Percentiles rank a stretch among this genome's conserved stretches.
Conservation (phyloP, 2,113 vertebrate genomes). For the Ciconia maguari region DNA sequence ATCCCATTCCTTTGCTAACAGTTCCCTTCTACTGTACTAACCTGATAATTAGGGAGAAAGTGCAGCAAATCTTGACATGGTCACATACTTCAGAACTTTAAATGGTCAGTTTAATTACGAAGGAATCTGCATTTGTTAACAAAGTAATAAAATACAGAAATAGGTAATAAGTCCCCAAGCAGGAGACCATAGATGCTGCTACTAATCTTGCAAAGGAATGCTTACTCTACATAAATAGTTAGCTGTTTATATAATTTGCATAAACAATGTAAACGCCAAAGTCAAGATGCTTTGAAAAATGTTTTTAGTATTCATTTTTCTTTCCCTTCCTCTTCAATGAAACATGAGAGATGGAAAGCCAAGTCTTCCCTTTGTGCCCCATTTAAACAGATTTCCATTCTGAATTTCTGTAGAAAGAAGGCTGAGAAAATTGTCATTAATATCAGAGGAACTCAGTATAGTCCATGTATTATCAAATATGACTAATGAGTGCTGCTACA, state of each 20-base stretch:
- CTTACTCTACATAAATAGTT: neutral
- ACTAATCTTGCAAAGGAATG: neutral
- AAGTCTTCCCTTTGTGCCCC: neutral
- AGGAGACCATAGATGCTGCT: neutral
- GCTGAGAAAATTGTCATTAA: neutral
- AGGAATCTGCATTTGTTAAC: neutral
- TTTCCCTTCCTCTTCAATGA: neutral
- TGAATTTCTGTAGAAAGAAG: neutral
- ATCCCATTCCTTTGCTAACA: neutral
- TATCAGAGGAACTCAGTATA: neutral
- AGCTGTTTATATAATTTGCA: neutral
- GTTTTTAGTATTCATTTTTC: neutral
- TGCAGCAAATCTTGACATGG: neutral
- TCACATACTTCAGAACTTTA: neutral
- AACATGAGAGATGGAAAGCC: neutral
- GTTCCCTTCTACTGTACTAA: neutral
- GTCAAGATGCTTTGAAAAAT: neutral
- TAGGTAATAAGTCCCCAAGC: neutral
- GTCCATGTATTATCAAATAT: too few relatives aligned
- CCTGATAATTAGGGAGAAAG: neutral
- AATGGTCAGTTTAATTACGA: neutral
- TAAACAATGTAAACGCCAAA: neutral
- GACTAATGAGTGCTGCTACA: neutral
- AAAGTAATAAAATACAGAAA: neutral
- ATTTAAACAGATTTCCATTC: neutral